Base-by-base conservation (phyloP, 2,113 vertebrate genomes). In the Entelurus aequoreus region DNA sequence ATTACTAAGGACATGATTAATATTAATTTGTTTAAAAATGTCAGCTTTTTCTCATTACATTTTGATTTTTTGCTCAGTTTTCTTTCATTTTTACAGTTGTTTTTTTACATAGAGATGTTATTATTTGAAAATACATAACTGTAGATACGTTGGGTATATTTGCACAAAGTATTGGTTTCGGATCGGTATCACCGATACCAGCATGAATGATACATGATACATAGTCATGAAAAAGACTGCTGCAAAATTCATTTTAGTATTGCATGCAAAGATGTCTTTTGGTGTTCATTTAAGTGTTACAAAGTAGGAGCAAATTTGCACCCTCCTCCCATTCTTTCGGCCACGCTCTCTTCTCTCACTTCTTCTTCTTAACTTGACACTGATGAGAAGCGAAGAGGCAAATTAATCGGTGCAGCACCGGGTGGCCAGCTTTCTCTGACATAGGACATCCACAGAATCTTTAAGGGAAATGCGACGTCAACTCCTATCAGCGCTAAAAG, bases 311-410 rank as follows among this genome's bases (percentile, higher is more conserved):
- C 57, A 54, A 51, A n/a, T 54, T 65, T 36, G 9, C 46, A 54
- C 57, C 48, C 56, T 53, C 53, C 55, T 63, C 11, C 36, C 7
- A 21, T 46, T 48, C 16, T 55, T 51, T 12, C 28, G 55, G 65
- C 60, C 54, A 62, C 36, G n/a, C 46, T 69, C 50, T 35, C 52
- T 72, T 53, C 49, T 60, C 60, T 76, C 63, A 48, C n/a, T 62
- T 42, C 63, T 44, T 35, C 53, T 57, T 56, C 58, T 62, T 55
- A 59, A 63, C 68, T 63, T 87, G 87, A 90, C 86, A 70, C 81
- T 90, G 84, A 90, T 90, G 89, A 82, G 83, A 90, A 85, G 77
- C 44, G 87, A 89, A 84, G 63, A 84, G 80, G 85, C 81, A 89
- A 87, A 90, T 91, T 80, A 89, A 89, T 86, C 81, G 71, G 69